These are phyloP conservation scores for Acronicta aceris DNA, from an alignment of 2,888 invertebrate species.

Conservation along the genomic window DNA sequence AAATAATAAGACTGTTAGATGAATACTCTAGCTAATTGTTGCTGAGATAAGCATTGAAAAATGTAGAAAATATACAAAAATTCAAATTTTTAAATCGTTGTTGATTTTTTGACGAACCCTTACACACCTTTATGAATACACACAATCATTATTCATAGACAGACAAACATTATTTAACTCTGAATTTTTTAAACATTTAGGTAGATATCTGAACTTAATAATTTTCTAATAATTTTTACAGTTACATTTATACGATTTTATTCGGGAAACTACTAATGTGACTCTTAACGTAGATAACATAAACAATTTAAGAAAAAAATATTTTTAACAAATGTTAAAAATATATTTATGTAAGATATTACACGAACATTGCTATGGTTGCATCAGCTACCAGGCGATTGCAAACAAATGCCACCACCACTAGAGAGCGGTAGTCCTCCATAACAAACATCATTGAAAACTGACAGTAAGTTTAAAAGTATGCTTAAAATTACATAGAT, in stretches of 20 bases:
- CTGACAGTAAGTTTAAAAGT: background rate
- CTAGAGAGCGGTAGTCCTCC: slow-evolving; percentile 31
- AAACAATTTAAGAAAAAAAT: slow-evolving; percentile 5
- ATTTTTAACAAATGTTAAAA: slow-evolving; percentile 18
- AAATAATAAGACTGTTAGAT: slow-evolving; percentile 88
- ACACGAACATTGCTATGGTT: slow-evolving; percentile 53
- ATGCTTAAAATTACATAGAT: background rate
- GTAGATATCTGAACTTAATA: too few species aligned
- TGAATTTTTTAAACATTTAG: too few species aligned
- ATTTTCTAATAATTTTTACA: too few species aligned
- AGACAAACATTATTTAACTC: too few species aligned
- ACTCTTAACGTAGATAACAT: too few species aligned
- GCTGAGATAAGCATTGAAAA: slow-evolving; percentile 73
- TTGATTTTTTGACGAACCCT: slow-evolving; percentile 48
- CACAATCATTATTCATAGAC: too few species aligned
- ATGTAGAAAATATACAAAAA: slow-evolving; percentile 77
- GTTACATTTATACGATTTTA: too few species aligned
- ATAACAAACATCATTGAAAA: slow-evolving; percentile 25
- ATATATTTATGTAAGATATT: slow-evolving; percentile 36
- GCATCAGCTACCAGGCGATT: slow-evolving; percentile 76
- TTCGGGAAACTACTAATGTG: too few species aligned
- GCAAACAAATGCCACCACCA: slow-evolving; percentile 38
- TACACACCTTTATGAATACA: background rate
- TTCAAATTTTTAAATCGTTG: slow-evolving; percentile 60
- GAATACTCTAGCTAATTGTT: slow-evolving; percentile 85